These are phyloP conservation scores for Brachionus manjavacas DNA, from an alignment of 1,140 invertebrate species.

Conservation along the genomic window DNA sequence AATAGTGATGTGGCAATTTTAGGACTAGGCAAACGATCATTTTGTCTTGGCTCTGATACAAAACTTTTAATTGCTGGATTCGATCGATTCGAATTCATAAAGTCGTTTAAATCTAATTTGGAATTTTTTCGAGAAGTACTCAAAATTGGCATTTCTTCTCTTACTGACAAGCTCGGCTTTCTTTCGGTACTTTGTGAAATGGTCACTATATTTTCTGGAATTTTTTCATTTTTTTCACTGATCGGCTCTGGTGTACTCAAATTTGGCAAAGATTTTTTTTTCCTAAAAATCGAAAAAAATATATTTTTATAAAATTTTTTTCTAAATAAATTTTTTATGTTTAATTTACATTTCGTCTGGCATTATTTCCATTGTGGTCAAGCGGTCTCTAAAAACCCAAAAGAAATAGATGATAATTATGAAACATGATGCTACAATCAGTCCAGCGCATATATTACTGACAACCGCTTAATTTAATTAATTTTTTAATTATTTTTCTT, in stretches of 20 bases:
- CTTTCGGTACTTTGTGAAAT: not conserved
- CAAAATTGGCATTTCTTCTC: not conserved
- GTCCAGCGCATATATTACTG: slow-evolving; percentile 21
- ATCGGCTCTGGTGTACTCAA: not conserved
- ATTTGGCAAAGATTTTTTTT: not conserved
- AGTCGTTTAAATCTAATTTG: not conserved
- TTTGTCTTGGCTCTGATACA: not conserved
- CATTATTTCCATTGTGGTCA: slow-evolving; percentile 2
- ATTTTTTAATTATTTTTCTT: not conserved
- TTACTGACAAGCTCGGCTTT: not conserved
- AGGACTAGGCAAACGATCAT: not conserved
- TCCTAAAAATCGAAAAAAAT: not conserved
- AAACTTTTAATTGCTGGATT: not conserved
- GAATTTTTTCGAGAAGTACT: not conserved
- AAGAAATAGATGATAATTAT: slow-evolving; percentile 23
- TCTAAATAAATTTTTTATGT: not conserved
- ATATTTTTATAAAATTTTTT: not conserved
- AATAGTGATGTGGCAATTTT: not conserved
- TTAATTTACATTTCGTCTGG: not conserved
- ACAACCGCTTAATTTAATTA: slow-evolving; percentile 9
- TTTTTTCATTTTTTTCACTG: not conserved
- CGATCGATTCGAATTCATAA: not conserved
- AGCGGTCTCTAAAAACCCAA: slow-evolving; percentile 29
- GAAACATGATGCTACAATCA: slow-evolving; percentile 18
- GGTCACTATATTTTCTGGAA: not conserved